Conservation (phyloP, 2,888 invertebrate species). For the Xanthia togata region DNA sequence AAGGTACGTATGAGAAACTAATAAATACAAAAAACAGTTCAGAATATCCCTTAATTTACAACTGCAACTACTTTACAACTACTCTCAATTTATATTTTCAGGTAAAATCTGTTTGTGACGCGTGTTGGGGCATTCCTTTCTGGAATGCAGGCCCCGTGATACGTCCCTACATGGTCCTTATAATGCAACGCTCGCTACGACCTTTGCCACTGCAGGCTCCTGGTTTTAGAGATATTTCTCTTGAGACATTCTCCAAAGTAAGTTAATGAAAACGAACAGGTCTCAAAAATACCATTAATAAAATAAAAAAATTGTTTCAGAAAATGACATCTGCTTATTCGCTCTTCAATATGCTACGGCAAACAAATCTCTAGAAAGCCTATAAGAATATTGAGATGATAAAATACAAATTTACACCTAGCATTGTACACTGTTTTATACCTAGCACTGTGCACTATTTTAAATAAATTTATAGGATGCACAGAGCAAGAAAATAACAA, state of each 20-base stretch:
- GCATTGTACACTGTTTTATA: background rate
- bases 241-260: conserved; percentile 82
- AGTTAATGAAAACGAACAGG: conserved; percentile 44
- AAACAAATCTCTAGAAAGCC: background rate
- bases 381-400: background rate
- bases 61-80: background rate
- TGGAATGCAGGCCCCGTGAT: conserved; percentile 79
- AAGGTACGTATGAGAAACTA: conserved; percentile 54
- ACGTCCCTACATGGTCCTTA: conserved; percentile 79
- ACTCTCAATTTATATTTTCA: conserved; percentile 48
- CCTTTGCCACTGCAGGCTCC: conserved; percentile 76
- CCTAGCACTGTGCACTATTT: too few relatives aligned
- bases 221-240: conserved; percentile 79
- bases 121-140: conserved; percentile 79
- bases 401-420: background rate
- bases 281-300: too few relatives aligned
- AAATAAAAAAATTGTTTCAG: conserved; percentile 16
- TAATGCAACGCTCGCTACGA: conserved; percentile 80
- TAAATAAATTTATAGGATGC: background rate
- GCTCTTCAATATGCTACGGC: conserved; percentile 40
- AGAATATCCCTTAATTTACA: background rate
- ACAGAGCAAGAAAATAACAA: background rate
- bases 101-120: conserved; percentile 76
- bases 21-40: background rate
- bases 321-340: conserved; percentile 49